Percentiles rank a stretch among this genome's conserved stretches.
phyloP scores from a whole-genome alignment of 2,888 invertebrate species.

The Leucoma salicis region DNA sequence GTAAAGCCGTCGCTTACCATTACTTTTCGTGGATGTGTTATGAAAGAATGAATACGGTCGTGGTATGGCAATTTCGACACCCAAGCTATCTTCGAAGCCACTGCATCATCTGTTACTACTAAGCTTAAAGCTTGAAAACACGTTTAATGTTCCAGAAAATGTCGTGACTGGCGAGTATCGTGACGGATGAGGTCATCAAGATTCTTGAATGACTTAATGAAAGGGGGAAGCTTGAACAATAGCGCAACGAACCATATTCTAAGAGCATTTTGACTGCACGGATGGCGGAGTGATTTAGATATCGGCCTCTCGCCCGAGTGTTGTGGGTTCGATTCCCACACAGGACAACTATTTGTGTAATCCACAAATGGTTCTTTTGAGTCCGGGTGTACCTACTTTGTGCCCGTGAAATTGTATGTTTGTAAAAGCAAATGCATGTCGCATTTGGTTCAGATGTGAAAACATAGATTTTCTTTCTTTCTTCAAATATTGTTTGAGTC shows the following conservation, averaged over 20 bases:
- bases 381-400: too few relatives aligned
- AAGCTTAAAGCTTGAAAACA: not conserved
- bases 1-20: too few relatives aligned
- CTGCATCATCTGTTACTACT: not conserved
- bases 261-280: not conserved
- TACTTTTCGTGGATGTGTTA: too few relatives aligned
- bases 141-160: slow-evolving; percentile 28
- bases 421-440: too few relatives aligned
- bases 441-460: too few relatives aligned
- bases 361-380: too few relatives aligned
- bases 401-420: too few relatives aligned
- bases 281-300: not conserved
- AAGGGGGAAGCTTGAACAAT: slow-evolving; percentile 1
- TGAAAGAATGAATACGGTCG: too few relatives aligned
- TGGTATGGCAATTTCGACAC: too few relatives aligned
- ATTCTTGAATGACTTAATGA: slow-evolving; percentile 2
- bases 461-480: too few relatives aligned
- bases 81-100: too few relatives aligned
- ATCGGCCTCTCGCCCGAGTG: not conserved
- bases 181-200: slow-evolving; percentile 9
- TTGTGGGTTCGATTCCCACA: not conserved
- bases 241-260: slow-evolving; percentile 4
- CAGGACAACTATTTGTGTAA: not conserved
- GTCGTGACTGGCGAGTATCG: slow-evolving; percentile 7
- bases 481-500: too few relatives aligned